Evolutionary conservation across 2,797 vertebrate genomes (phyloP).

Genomic region (Distichodus sexfasciatus): DNA sequence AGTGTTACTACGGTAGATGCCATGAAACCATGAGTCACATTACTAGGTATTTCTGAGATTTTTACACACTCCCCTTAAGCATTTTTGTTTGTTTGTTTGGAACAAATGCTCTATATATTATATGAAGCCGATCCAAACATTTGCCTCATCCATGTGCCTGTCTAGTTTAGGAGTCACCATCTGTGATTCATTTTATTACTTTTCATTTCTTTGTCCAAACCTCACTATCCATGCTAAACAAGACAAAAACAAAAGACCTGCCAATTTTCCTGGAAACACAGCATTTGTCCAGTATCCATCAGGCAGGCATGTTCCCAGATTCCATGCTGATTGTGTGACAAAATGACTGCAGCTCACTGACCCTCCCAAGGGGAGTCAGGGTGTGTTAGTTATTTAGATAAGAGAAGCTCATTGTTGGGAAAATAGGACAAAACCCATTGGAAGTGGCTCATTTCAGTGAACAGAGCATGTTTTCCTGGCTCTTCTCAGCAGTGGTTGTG

Average conservation of each 20-base stretch:
- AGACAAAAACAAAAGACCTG: not conserved
- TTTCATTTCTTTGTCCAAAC: slow-evolving; percentile 5
- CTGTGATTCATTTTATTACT: too few species aligned
- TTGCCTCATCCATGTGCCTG: too few species aligned
- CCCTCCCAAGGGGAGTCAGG: slow-evolving; percentile 15
- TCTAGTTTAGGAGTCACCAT: too few species aligned
- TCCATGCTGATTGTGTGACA: slow-evolving; percentile 6
- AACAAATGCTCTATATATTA: too few species aligned
- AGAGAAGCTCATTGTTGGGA: slow-evolving; percentile 26
- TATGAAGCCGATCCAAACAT: too few species aligned
- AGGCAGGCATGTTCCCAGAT: slow-evolving; percentile 25
- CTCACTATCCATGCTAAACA: slow-evolving; percentile 1
- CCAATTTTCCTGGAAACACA: slow-evolving; percentile 35
- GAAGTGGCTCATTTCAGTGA: slow-evolving; percentile 27
- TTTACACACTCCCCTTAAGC: too few species aligned
- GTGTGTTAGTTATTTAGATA: slow-evolving; percentile 34
- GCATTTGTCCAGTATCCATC: slow-evolving; percentile 30
- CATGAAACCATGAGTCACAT: too few species aligned
- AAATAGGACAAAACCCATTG: slow-evolving; percentile 31
- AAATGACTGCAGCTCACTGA: slow-evolving; percentile 25
- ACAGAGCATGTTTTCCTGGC: slow-evolving; percentile 36
- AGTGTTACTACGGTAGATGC: too few species aligned
- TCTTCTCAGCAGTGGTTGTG: slow-evolving; percentile 23
- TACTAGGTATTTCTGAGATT: too few species aligned
- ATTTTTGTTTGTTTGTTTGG: too few species aligned